A percentile compares a stretch with the other conserved stretches of the same genome.
Conservation (phyloP, 1,140 invertebrate genomes). For the Vollenhovia emeryi region DNA sequence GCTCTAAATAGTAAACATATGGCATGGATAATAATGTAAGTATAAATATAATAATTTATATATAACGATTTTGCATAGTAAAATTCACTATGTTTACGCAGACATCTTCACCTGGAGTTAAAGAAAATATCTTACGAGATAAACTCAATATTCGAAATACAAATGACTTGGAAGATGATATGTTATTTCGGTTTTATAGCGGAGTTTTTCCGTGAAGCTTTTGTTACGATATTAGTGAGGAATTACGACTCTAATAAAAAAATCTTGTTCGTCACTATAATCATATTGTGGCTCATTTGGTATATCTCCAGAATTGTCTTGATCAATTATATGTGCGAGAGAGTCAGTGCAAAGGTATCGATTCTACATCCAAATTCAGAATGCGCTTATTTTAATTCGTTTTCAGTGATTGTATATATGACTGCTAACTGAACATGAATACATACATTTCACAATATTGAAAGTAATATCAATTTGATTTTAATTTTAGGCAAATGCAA, state of each 20-base stretch:
- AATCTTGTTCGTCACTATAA: neutral
- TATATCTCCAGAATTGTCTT: slow-evolving; percentile 7
- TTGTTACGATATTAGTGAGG: neutral
- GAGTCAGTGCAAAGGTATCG: slow-evolving; percentile 10
- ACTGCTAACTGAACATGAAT: neutral
- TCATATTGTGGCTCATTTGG: neutral
- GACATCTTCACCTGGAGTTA: slow-evolving; percentile 36
- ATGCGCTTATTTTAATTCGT: neutral
- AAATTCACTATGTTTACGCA: neutral
- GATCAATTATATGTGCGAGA: slow-evolving; percentile 23
- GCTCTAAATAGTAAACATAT: neutral
- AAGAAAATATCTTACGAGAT: slow-evolving; percentile 7
- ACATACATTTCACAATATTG: neutral
- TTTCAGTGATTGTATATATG: neutral
- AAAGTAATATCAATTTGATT: neutral
- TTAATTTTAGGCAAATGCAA: slow-evolving; percentile 34
- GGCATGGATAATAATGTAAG: slow-evolving; percentile 10
- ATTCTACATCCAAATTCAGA: neutral
- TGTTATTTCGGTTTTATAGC: slow-evolving; percentile 31
- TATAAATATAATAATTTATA: neutral
- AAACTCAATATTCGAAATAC: slow-evolving; percentile 21
- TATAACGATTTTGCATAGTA: neutral
- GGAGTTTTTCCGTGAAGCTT: slow-evolving; percentile 8
- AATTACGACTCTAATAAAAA: neutral
- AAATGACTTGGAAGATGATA: slow-evolving; percentile 32